Percentiles rank a stretch among this genome's conserved stretches.
These are phyloP conservation scores for Tetrapedia diversipes DNA, from an alignment of 2,888 invertebrate genomes.

Conservation along the genomic window DNA sequence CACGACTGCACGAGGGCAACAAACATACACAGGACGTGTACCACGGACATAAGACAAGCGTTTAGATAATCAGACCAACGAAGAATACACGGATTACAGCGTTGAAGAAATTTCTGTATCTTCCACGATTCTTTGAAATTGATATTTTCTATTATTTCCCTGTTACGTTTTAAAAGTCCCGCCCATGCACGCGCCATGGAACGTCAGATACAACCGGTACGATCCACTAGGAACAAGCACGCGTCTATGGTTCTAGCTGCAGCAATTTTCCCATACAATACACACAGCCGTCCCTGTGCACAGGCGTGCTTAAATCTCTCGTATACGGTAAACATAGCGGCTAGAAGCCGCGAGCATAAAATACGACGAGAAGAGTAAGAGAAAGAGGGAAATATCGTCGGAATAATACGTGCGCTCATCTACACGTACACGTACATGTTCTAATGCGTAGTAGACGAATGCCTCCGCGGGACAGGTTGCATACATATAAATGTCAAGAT, in stretches of 20 bases:
- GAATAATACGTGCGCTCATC: constrained; percentile 43
- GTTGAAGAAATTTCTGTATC: too few relatives aligned
- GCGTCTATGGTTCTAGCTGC: constrained; percentile 33
- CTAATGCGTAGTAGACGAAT: constrained; percentile 57
- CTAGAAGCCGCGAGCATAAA: constrained; percentile 51
- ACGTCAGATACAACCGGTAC: background rate
- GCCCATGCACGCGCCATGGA: constrained; percentile 15
- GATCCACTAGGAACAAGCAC: constrained; percentile 37
- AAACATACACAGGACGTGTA: too few relatives aligned
- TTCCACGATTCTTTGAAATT: too few relatives aligned
- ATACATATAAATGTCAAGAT: constrained; percentile 61
- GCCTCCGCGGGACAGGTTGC: constrained; percentile 57
- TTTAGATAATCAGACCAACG: too few relatives aligned
- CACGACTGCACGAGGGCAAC: constrained; percentile 40
- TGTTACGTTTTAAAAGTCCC: too few relatives aligned
- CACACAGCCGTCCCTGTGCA: constrained; percentile 7
- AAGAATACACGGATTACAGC: too few relatives aligned
- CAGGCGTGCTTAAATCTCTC: constrained; percentile 32
- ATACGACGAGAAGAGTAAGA: constrained; percentile 23
- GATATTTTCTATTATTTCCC: too few relatives aligned
- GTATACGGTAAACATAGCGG: constrained; percentile 39
- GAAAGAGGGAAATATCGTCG: constrained; percentile 6
- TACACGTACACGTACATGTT: constrained; percentile 25
- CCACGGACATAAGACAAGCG: too few relatives aligned
- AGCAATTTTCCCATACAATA: constrained; percentile 51